Evolutionary conservation across 2,888 invertebrate genomes (phyloP).

Genomic region (Aleiodes testaceus): DNA sequence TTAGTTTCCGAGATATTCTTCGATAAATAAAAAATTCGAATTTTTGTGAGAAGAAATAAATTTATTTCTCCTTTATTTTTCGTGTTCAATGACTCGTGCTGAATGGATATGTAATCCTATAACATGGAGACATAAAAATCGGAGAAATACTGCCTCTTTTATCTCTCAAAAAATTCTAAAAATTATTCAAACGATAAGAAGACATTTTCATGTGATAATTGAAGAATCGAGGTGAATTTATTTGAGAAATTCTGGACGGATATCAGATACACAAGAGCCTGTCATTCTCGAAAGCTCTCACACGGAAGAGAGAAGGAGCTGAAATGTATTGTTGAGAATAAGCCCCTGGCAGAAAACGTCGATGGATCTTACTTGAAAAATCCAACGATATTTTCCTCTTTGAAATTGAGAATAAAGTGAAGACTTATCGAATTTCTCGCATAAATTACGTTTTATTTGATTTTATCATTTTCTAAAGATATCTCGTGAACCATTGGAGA

Average conservation of each 20-base stretch:
- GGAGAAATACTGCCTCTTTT: too few species aligned
- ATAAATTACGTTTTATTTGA: too few species aligned
- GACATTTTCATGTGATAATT: constrained; percentile 17
- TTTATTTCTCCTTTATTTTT: too few species aligned
- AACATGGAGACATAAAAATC: too few species aligned
- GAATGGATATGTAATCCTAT: constrained; percentile 73
- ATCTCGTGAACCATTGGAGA: too few species aligned
- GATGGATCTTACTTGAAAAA: constrained; percentile 37
- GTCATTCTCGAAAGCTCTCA: constrained; percentile 48
- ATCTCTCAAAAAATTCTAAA: not conserved
- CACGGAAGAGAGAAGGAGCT: constrained; percentile 36
- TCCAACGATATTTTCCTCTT: constrained; percentile 33
- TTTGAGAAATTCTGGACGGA: constrained; percentile 58
- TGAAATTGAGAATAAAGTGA: not conserved
- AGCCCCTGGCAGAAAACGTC: constrained; percentile 28
- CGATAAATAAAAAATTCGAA: too few species aligned
- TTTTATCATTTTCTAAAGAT: too few species aligned
- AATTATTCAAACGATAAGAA: constrained; percentile 29
- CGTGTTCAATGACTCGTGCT: constrained; percentile 74
- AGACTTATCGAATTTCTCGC: constrained; percentile 42
- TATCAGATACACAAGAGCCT: constrained; percentile 66
- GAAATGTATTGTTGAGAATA: constrained; percentile 39
- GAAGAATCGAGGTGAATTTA: constrained; percentile 40
- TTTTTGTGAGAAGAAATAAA: too few species aligned
- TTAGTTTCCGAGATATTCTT: not conserved